Conservation (phyloP, 2,797 vertebrate genomes). For the Anguilla marmorata region DNA sequence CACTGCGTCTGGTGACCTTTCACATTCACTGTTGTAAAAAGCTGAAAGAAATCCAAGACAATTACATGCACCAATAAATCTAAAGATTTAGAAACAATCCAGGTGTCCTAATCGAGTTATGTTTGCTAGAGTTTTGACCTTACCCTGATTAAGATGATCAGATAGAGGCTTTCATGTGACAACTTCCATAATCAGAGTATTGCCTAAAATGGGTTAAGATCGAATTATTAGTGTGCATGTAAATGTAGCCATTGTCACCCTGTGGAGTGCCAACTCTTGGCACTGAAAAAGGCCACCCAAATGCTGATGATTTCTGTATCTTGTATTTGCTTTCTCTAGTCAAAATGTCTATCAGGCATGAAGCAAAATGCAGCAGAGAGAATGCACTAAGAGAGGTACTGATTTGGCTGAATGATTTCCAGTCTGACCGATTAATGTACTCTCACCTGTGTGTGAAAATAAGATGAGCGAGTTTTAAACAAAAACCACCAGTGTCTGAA, state of each 20-base stretch:
- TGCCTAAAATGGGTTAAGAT: neutral
- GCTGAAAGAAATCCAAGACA: neutral
- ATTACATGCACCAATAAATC: neutral
- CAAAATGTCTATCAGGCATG: slow-evolving; percentile 1
- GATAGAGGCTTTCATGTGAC: neutral
- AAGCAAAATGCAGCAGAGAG: neutral
- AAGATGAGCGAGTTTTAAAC: neutral
- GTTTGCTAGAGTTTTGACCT: neutral
- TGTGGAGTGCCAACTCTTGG: neutral
- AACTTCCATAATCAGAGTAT: neutral
- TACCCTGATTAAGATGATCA: neutral
- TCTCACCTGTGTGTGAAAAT: slow-evolving; percentile 17
- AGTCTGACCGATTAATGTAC: neutral
- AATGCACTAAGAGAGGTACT: neutral
- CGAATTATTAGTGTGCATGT: neutral
- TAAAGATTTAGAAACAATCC: neutral
- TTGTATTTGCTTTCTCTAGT: neutral
- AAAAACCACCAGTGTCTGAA: slow-evolving; percentile 15
- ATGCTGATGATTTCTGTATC: neutral
- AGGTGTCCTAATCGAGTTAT: neutral
- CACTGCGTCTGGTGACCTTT: neutral
- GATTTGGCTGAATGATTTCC: neutral
- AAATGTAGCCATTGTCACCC: neutral
- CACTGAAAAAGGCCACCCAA: neutral
- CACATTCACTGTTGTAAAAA: neutral